Percentiles rank a stretch among this genome's conserved stretches.
Evolutionary conservation across 92 coral and sea anemone species (phyloP).

Genomic region (Chrysogorgia sp.): DNA sequence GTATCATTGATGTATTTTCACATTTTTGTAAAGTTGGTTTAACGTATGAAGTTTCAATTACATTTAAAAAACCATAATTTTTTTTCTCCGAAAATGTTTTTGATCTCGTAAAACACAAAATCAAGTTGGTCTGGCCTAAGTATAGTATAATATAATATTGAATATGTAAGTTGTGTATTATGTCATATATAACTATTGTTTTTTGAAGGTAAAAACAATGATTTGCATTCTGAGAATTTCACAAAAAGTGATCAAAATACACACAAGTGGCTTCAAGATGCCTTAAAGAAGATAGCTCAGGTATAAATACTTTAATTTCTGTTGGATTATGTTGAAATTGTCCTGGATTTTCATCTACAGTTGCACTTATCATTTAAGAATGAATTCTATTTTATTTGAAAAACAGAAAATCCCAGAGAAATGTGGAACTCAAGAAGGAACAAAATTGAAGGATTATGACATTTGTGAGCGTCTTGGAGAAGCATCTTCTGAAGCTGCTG

Average conservation of each 20-base stretch:
- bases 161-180: no score
- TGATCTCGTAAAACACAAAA: background rate
- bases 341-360: background rate
- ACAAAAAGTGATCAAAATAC: background rate
- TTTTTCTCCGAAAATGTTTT: no score
- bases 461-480: conserved; percentile 76
- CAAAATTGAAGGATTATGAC: conserved; percentile 71
- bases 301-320: conserved; percentile 12
- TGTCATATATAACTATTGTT: no score
- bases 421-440: conserved; percentile 32
- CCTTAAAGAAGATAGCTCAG: background rate
- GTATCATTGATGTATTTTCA: no score
- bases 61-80: no score
- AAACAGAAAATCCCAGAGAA: conserved; percentile 36
- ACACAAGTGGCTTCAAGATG: conserved; percentile 10
- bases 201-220: background rate
- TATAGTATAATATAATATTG: background rate
- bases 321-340: background rate
- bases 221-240: background rate
- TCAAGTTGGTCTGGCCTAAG: background rate
- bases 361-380: background rate
- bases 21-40: no score
- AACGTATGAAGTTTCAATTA: no score
- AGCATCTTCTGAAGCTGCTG: conserved; percentile 77
- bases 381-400: conserved; percentile 53